Percentiles rank a stretch among this genome's conserved stretches.
Conservation (phyloP, 2,888 invertebrate species). For the Eupsilia transversa region DNA sequence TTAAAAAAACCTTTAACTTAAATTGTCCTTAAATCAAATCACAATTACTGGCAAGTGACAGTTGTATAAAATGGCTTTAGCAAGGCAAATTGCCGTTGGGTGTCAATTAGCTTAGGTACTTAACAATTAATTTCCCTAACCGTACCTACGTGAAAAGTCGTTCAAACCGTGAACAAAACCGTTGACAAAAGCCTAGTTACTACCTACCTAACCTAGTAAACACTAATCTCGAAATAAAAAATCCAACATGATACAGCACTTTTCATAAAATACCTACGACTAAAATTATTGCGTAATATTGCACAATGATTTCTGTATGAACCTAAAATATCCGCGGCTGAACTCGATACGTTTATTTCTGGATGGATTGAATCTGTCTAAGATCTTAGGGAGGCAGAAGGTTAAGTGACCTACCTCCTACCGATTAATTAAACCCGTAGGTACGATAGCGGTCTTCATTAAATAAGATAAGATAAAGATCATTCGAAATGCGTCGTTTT, state of each 20-base stretch:
- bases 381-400: neutral
- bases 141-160: neutral
- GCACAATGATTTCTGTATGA: slow-evolving; percentile 13
- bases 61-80: neutral
- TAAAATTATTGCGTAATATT: slow-evolving; percentile 21
- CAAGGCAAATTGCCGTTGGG: neutral
- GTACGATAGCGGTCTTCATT: neutral
- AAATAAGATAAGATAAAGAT: too few relatives aligned
- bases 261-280: neutral
- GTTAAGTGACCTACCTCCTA: neutral
- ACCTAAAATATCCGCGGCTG: neutral
- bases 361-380: neutral
- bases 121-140: neutral
- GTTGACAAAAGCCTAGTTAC: too few relatives aligned
- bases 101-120: neutral
- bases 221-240: neutral
- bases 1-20: too few relatives aligned
- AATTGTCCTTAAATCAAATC: neutral
- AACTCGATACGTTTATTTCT: neutral
- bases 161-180: neutral
- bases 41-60: too few relatives aligned
- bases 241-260: slow-evolving; percentile 1
- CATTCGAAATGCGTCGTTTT: too few relatives aligned
- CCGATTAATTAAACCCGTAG: slow-evolving; percentile 1
- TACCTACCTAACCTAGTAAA: too few relatives aligned